Percentiles rank a stretch among this genome's conserved stretches.
phyloP scores from a whole-genome alignment of 1,140 invertebrate species.

The Drosophila suzukii region DNA sequence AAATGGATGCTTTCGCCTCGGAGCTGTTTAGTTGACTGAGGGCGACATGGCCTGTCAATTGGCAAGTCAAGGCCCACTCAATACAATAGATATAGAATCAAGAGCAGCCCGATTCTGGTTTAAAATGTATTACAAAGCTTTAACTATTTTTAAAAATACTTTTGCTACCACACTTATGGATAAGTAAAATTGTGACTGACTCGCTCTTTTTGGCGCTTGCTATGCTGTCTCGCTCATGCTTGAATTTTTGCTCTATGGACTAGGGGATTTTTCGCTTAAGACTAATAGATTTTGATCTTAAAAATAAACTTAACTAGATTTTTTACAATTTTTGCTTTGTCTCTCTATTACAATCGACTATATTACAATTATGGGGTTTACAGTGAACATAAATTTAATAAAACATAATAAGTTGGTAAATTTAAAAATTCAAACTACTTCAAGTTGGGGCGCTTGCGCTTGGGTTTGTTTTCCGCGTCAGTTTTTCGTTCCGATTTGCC shows the following conservation, averaged over 20 bases:
- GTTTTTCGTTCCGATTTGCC: background rate
- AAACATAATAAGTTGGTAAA: background rate
- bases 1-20: constrained; percentile 13
- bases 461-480: background rate
- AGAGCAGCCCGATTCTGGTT: background rate
- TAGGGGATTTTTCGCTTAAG: background rate
- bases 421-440: background rate
- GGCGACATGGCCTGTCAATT: background rate
- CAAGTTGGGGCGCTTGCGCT: background rate
- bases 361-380: background rate
- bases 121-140: background rate
- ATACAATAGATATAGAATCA: no score
- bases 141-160: background rate
- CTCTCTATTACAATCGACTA: background rate
- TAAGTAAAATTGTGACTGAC: background rate
- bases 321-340: background rate
- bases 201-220: constrained; percentile 2
- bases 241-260: background rate
- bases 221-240: background rate
- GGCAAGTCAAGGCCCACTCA: background rate
- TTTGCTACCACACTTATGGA: background rate
- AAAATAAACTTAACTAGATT: background rate
- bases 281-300: background rate
- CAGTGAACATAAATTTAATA: background rate
- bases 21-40: constrained; percentile 11